Evolutionary conservation across 2,113 vertebrate species (phyloP).

Genomic region (Accipiter cooperii): DNA sequence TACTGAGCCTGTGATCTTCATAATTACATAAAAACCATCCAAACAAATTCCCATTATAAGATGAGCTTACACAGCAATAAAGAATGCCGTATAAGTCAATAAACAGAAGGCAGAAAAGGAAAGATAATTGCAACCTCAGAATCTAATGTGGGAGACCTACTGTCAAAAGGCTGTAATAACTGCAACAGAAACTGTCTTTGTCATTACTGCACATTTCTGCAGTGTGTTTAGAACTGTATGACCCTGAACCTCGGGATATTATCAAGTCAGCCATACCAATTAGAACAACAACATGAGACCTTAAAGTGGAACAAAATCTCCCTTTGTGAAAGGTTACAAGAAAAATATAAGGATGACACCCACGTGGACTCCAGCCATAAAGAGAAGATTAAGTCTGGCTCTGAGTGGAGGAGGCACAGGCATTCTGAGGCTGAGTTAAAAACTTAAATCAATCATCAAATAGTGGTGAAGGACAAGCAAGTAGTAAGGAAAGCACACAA

Average conservation of each 20-base stretch:
- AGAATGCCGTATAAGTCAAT: not conserved
- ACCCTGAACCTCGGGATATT: not conserved
- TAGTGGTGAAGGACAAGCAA: not conserved
- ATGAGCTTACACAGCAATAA: not conserved
- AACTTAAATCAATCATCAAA: not conserved
- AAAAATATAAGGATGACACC: not conserved
- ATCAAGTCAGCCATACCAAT: not conserved
- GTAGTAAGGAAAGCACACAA: not conserved
- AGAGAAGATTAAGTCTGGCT: not conserved
- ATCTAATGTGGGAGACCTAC: not conserved
- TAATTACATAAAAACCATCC: not conserved
- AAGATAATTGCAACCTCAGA: not conserved
- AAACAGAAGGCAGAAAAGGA: not conserved
- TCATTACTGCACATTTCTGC: constrained; percentile 2
- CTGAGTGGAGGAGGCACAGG: not conserved
- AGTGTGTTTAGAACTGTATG: not conserved
- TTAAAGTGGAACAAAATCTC: constrained; percentile 18
- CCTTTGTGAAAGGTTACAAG: constrained; percentile 23
- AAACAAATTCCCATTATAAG: not conserved
- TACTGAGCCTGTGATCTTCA: not conserved
- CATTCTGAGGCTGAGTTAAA: not conserved
- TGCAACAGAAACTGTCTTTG: not conserved
- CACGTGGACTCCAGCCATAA: not conserved
- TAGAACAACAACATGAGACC: not conserved
- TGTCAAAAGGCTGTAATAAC: not conserved